Evolutionary conservation across 2,888 invertebrate genomes (phyloP).

Genomic region (Onthophagus sagittarius): DNA sequence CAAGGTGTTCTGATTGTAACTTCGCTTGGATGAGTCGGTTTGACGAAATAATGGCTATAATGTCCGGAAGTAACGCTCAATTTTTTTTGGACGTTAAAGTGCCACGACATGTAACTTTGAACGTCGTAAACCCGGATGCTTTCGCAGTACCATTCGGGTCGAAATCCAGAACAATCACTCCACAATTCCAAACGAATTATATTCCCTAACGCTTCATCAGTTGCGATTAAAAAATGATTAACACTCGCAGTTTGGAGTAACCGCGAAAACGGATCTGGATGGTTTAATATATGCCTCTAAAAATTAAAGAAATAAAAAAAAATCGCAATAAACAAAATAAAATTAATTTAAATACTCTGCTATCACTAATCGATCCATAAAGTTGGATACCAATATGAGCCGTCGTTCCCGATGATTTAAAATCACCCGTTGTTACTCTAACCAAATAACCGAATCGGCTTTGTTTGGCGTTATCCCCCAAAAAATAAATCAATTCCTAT

Average conservation of each 20-base stretch:
- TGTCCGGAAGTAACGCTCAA: neutral
- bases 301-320: neutral
- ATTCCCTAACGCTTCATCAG: neutral
- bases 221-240: constrained; percentile 1
- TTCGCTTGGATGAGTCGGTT: neutral
- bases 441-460: neutral
- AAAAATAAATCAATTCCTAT: neutral
- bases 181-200: neutral
- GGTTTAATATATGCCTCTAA: constrained; percentile 4
- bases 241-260: neutral
- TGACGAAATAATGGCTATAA: neutral
- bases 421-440: constrained; percentile 2
- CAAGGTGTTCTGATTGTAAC: neutral
- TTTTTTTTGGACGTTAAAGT: neutral
- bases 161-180: constrained; percentile 1
- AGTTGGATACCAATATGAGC: constrained; percentile 4
- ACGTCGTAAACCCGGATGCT: neutral
- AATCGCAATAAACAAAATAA: neutral
- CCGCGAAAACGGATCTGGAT: neutral
- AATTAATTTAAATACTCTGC: neutral
- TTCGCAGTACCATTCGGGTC: constrained; percentile 8
- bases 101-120: neutral
- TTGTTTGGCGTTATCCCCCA: neutral
- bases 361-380: neutral
- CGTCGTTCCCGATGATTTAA: neutral